Percentiles rank a stretch among this genome's conserved stretches.
Evolutionary conservation across 2,113 vertebrate species (phyloP).

Genomic region (Nesogale talazaci): DNA sequence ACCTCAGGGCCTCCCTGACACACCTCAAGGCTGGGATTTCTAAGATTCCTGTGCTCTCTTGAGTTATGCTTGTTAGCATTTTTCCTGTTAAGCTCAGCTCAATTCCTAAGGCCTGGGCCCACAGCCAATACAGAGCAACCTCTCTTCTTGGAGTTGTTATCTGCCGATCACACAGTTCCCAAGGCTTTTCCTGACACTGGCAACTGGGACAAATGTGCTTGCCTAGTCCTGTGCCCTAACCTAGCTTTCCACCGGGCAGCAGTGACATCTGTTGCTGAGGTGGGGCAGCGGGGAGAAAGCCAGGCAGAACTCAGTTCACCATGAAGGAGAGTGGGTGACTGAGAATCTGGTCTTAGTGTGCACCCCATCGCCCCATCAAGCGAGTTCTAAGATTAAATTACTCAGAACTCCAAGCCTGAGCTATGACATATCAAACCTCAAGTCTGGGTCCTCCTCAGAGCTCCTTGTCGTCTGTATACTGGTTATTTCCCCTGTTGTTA

Average conservation of each 20-base stretch:
- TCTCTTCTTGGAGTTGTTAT: background rate
- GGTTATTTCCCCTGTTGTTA: background rate
- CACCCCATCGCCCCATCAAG: background rate
- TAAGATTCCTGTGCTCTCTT: background rate
- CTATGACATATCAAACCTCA: background rate
- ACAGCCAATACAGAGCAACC: background rate
- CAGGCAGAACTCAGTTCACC: background rate
- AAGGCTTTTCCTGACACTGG: background rate
- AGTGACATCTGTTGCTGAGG: background rate
- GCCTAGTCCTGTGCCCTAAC: accelerated
- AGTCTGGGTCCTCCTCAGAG: too few species aligned
- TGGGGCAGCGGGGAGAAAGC: background rate
- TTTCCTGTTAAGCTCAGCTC: background rate
- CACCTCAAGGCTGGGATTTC: background rate
- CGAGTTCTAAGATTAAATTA: background rate
- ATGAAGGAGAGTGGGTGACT: background rate
- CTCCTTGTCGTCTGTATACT: background rate
- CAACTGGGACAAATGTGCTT: background rate
- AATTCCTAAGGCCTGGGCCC: background rate
- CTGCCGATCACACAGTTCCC: too few species aligned
- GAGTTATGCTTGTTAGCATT: background rate
- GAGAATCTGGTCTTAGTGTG: background rate
- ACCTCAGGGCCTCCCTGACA: background rate
- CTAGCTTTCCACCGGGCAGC: background rate
- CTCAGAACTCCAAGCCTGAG: background rate